Base-by-base conservation (phyloP, 2,888 invertebrate species). In the Coenonympha arcania region DNA sequence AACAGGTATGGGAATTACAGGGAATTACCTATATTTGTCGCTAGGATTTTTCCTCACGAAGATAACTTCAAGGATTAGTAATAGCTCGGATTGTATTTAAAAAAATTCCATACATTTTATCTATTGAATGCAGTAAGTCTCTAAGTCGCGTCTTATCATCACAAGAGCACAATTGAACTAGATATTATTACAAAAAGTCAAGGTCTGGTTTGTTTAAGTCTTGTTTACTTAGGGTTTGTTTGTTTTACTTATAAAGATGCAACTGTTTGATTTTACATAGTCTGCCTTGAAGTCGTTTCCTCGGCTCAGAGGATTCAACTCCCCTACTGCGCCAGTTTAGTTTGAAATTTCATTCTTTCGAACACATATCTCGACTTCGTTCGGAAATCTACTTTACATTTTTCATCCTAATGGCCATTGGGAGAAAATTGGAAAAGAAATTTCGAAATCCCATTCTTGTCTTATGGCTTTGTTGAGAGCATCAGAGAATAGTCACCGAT, bases 351-450 rank as follows among this genome's bases (percentile, higher is more conserved):
- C 76, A 81, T 83, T 84, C 82, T 83, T 79, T 72, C 72, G 69
- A 79, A 82, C 79, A 79, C 79, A 83, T 81, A 84, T 82, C 81
- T 80, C 77, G 81, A 76, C 73, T 81, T 76, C 79, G 72, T 71
- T 68, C 75, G 76, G 73, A 76, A 82, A 82, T 82, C 83, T 83
- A 84, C 79, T 84, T 83, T 84, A 81, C 84, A 84, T 85, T 86
- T 83, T 79, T 85, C 85, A 84, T 85, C 82, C 79, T 84, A 86
- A 86, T 85, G 82, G 85, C 84, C 80, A 85, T 83, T 80, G 78
- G 77, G 74, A 81, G 85, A 83, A 85, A 84, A 85, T 85, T 84
- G 83, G 85, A 84, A 82, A 80, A 74, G 80, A 83, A 84, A 79
- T 81, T 82, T 79, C 78, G 71, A 74, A 69, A 71, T 73, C 71